Base-by-base conservation (phyloP, 2,888 invertebrate genomes). In the Hemaris fuciformis region DNA sequence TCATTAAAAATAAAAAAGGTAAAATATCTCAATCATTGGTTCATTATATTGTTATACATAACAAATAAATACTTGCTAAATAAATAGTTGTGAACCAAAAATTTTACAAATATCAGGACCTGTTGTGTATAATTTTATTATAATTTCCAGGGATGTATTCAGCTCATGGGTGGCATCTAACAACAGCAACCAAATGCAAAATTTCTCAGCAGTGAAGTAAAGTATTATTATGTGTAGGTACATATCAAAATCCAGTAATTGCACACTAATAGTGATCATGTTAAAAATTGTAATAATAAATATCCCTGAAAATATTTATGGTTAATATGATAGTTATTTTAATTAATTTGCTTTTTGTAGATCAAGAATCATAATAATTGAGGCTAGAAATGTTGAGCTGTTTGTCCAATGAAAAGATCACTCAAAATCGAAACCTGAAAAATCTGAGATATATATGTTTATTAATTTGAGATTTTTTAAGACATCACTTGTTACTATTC, bases 161-260 rank as follows among this genome's bases (percentile, higher is more conserved):
- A 96, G 96, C 83, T 96, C 96, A 67, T 97, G 97, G 97, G 97
- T 97, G 80, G 96, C 97, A 67, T 95, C 96, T 79, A 96, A 97
- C 93, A 96, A 96, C 93, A 96, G 96, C 89, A 95, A 94, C 90
- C 94, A 95, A 88, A 94, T 95, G 84, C 96, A 96, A 91, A 95
- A 95, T 85, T 96, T 95, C 87, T 96, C 96, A 69, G 95, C 96
- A 74, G 96, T 96, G 77, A 96, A 96, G 93, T 96, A 96, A 88
- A 79, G 38, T 31, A 13, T 60, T 48, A n/a, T n/a, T 20, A 25
- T 38, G 27, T 13, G 45, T 79, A 80, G 79, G 77, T 76, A 81
- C 83, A 83, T 84, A 84, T 84, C 83, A 83, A 81, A n/a, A 79
- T 83, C 77, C 69, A 74, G 69, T 72, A 63, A 72, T 43, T 60